Base-by-base conservation (phyloP, 2,888 invertebrate genomes). In the Ectemnius continuus region DNA sequence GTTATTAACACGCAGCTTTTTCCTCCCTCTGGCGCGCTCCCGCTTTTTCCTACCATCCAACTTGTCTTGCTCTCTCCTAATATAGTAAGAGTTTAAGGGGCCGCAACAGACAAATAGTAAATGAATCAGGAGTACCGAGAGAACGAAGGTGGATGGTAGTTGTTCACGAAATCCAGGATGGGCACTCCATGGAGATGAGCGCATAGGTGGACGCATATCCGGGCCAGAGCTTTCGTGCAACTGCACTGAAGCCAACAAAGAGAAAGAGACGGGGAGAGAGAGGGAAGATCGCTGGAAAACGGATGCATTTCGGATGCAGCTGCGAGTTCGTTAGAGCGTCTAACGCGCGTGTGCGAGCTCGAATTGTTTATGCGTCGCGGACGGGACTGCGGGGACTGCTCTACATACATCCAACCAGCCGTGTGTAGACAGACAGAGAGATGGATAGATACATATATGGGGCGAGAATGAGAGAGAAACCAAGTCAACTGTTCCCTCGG, bases 271-370 rank as follows among this genome's bases (percentile, higher is more conserved):
- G 1, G 64, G 48, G 11, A 5, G 45, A 46, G 45, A 23, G 60
- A 48, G 45, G 61, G 60, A 71, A 67, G 69, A 64, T 70, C 71
- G 80, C 67, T 75, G 78, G 65, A 82, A 81, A 82, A 82, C 83
- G 81, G 83, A 80, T 80, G 80, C 82, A 85, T 85, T 84, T 84
- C 75, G 85, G 82, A 85, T 84, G 84, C 85, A 85, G 80, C 84
- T 75, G 80, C 83, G 81, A 86, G 87, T 88, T 89, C 88, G 88
- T 89, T 89, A 88, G 88, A 86, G 86, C 86, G 83, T 89, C 87
- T 88, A 88, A 89, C 86, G 87, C 88, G 85, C 84, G 79, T 85
- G 85, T 84, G 83, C 85, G 82, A 80, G 83, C 75, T 80, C 82
- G 86, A 87, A 86, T 90, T 89, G 89, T 90, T 90, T 90, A 90